phyloP scores from a whole-genome alignment of 2,888 invertebrate species.

The Amphipyra berbera region DNA sequence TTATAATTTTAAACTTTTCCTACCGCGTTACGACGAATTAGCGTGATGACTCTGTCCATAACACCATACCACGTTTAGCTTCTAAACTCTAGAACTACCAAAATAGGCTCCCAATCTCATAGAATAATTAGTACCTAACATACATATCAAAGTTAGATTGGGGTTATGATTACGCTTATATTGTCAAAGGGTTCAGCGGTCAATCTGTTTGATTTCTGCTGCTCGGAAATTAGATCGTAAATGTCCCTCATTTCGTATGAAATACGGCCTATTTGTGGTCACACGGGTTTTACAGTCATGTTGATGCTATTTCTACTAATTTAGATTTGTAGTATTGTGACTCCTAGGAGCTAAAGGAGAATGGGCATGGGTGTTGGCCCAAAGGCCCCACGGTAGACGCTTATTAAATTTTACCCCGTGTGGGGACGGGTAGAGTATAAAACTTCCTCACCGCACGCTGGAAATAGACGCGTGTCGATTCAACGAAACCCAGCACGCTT shows the following conservation, averaged over 20 bases:
- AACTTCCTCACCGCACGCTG: too few species aligned
- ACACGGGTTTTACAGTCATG: slow-evolving; percentile 2
- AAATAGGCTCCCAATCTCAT: slow-evolving; percentile 5
- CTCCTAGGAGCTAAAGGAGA: too few species aligned
- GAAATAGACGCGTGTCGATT: too few species aligned
- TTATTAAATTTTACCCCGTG: too few species aligned
- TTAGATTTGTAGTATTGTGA: neutral
- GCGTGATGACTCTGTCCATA: too few species aligned
- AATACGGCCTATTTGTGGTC: slow-evolving; percentile 55
- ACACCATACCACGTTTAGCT: neutral
- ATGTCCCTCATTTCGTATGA: slow-evolving; percentile 55
- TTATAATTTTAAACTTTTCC: too few species aligned
- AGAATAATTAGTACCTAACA: slow-evolving; percentile 5
- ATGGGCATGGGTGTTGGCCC: too few species aligned
- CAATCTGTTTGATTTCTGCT: slow-evolving; percentile 57
- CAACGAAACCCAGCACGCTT: too few species aligned
- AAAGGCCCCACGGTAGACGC: too few species aligned
- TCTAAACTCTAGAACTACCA: neutral
- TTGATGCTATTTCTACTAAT: neutral
- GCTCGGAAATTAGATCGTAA: slow-evolving; percentile 65
- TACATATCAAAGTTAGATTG: slow-evolving; percentile 17
- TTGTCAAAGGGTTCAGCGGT: slow-evolving; percentile 8
- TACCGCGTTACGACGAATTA: too few species aligned
- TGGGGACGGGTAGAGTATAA: too few species aligned
- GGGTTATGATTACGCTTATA: slow-evolving; percentile 20